These are phyloP conservation scores for Apogon talboti DNA, from an alignment of 2,797 vertebrate genomes.

Conservation along the genomic window DNA sequence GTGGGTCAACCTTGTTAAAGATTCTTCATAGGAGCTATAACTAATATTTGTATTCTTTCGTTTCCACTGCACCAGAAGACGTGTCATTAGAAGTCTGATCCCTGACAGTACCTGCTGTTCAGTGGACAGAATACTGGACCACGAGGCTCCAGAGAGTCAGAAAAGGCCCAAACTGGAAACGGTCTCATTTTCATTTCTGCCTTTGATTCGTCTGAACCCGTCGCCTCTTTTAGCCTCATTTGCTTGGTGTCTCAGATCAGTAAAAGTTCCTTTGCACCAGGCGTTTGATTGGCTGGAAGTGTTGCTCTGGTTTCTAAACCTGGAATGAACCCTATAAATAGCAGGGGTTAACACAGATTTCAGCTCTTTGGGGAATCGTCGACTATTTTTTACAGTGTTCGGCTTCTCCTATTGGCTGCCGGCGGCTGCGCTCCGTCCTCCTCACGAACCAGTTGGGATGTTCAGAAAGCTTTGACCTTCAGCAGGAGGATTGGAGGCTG, in stretches of 20 bases:
- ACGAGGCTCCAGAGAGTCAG: too few species aligned
- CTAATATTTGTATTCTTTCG: too few species aligned
- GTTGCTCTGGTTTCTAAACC: conserved; percentile 67
- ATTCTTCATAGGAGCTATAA: too few species aligned
- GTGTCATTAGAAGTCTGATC: too few species aligned
- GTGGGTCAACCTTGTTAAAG: too few species aligned
- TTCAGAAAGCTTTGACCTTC: conserved; percentile 58
- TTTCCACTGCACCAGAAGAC: too few species aligned
- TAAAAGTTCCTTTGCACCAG: conserved; percentile 26
- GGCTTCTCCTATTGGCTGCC: conserved; percentile 36
- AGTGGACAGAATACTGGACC: too few species aligned
- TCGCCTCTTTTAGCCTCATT: not conserved
- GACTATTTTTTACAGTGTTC: conserved; percentile 48
- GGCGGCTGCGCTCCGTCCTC: conserved; percentile 18
- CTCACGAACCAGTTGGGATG: conserved; percentile 31
- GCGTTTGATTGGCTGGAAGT: conserved; percentile 59
- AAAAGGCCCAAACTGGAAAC: too few species aligned
- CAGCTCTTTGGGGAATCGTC: conserved; percentile 47
- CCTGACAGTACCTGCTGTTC: too few species aligned
- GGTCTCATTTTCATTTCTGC: too few species aligned
- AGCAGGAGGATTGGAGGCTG: conserved; percentile 63
- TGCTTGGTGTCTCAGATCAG: conserved; percentile 23
- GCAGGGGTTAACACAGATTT: conserved; percentile 62
- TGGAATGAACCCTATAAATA: conserved; percentile 71
- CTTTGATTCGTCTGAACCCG: too few species aligned